Conservation (phyloP, 1,140 invertebrate species). For the Drosophila grimshawi region DNA sequence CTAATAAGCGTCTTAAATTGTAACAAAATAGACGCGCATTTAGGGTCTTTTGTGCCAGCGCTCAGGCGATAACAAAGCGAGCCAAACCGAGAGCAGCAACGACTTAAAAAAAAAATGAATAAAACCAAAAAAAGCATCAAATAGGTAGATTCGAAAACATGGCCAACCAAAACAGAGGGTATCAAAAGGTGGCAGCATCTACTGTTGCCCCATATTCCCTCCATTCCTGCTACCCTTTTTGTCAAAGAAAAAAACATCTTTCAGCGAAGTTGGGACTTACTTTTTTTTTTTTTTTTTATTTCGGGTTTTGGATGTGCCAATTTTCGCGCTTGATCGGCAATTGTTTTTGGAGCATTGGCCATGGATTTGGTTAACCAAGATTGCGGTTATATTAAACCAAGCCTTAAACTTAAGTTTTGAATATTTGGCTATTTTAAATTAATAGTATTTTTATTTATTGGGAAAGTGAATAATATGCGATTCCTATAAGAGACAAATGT, state of each 20-base stretch:
- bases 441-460: not conserved
- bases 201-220: conserved; percentile 29
- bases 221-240: conserved; percentile 27
- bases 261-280: not conserved
- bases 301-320: conserved; percentile 59
- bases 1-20: conserved; percentile 83
- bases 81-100: conserved; percentile 21
- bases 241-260: conserved; percentile 7
- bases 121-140: conserved; percentile 32
- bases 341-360: conserved; percentile 28
- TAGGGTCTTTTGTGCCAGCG: conserved; percentile 69
- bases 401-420: too few relatives aligned
- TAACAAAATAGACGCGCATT: conserved; percentile 82
- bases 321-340: conserved; percentile 67
- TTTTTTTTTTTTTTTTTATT: conserved; percentile 44
- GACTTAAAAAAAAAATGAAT: conserved; percentile 16
- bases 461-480: too few relatives aligned
- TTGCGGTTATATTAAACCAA: not conserved
- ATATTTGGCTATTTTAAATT: not conserved
- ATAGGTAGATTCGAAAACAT: conserved; percentile 40
- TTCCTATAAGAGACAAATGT: too few relatives aligned
- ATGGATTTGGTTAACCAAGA: conserved; percentile 48
- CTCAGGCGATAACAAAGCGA: conserved; percentile 63
- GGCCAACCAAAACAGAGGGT: conserved; percentile 58
- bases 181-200: conserved; percentile 47